A percentile compares a stretch with the other conserved stretches of the same genome.
Conservation (phyloP, 30 jellyfish, hydroid and myxozoan genomes). For the Aurelia sp. region DNA sequence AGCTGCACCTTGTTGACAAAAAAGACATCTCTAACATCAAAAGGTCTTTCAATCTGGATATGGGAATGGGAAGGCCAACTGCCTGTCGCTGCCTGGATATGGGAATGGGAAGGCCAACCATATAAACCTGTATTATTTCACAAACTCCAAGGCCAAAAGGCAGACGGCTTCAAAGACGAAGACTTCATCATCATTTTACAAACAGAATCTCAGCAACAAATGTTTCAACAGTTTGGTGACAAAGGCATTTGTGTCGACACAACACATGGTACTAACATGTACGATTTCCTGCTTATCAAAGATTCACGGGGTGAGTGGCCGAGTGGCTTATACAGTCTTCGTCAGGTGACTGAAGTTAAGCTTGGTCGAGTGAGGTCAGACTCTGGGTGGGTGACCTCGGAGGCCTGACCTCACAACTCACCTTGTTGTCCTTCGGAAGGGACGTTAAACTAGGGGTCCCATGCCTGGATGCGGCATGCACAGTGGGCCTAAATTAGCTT, state of each 20-base stretch:
- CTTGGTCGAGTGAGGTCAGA: too few relatives aligned
- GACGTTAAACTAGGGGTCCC: too few relatives aligned
- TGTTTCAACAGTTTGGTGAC: conserved; percentile 20
- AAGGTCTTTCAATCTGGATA: not conserved
- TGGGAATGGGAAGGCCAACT: too few relatives aligned
- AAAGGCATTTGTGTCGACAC: conserved; percentile 58
- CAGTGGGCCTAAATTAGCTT: too few relatives aligned
- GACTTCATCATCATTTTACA: conserved; percentile 47
- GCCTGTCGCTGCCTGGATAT: conserved; percentile 14
- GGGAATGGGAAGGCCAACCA: conserved; percentile 7
- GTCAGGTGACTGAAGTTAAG: too few relatives aligned
- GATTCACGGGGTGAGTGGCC: too few relatives aligned
- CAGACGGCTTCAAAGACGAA: not conserved
- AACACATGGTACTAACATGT: conserved; percentile 58
- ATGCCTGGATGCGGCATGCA: too few relatives aligned
- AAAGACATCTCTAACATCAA: conserved; percentile 30
- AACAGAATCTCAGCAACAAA: conserved; percentile 38
- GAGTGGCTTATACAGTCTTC: too few relatives aligned
- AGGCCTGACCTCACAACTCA: too few relatives aligned
- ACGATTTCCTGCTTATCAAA: conserved; percentile 43
- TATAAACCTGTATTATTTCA: not conserved
- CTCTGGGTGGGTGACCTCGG: too few relatives aligned
- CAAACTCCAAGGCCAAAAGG: conserved; percentile 9
- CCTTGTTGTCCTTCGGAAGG: too few relatives aligned
- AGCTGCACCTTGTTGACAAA: conserved; percentile 22